A percentile compares a stretch with the other conserved stretches of the same genome.
phyloP scores from a whole-genome alignment of 2,797 vertebrate species.

The Helicolenus hilgendorfi region DNA sequence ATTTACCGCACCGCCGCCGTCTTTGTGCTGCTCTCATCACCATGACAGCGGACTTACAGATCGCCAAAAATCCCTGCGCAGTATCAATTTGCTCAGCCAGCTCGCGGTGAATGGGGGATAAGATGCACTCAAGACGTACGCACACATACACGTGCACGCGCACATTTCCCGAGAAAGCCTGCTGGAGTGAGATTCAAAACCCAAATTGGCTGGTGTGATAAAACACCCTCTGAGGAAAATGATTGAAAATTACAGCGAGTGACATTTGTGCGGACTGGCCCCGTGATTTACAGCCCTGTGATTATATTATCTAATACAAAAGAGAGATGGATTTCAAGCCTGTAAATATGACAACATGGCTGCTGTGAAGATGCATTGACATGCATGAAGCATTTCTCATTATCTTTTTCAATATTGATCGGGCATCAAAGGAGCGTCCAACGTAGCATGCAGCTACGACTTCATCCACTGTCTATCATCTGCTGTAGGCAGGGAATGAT shows the following conservation, averaged over 20 bases:
- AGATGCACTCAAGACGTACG: slow-evolving; percentile 8
- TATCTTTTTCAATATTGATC: slow-evolving; percentile 73
- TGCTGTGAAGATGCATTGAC: slow-evolving; percentile 28
- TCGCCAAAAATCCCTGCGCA: slow-evolving; percentile 51
- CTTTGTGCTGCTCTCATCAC: slow-evolving; percentile 76
- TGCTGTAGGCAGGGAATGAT: slow-evolving; percentile 41
- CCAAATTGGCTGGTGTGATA: slow-evolving; percentile 50
- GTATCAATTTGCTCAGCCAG: slow-evolving; percentile 64
- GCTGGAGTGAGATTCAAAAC: slow-evolving; percentile 29
- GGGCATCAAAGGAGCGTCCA: slow-evolving; percentile 60
- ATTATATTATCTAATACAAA: slow-evolving; percentile 46
- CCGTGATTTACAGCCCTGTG: slow-evolving; percentile 39
- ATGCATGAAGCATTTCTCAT: slow-evolving; percentile 64
- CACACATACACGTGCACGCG: background rate
- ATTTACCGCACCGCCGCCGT: slow-evolving; percentile 69
- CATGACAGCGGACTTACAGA: slow-evolving; percentile 73
- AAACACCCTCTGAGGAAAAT: slow-evolving; percentile 42
- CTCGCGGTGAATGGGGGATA: slow-evolving; percentile 27
- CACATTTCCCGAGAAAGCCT: slow-evolving; percentile 6
- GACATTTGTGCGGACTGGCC: slow-evolving; percentile 43
- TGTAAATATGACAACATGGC: slow-evolving; percentile 28
- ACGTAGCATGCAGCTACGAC: slow-evolving; percentile 36
- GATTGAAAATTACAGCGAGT: slow-evolving; percentile 58
- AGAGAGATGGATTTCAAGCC: slow-evolving; percentile 37
- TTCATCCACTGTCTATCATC: slow-evolving; percentile 63